phyloP scores from a whole-genome alignment of 2,888 invertebrate genomes.

The Scaptodrosophila latifasciaeformis region DNA sequence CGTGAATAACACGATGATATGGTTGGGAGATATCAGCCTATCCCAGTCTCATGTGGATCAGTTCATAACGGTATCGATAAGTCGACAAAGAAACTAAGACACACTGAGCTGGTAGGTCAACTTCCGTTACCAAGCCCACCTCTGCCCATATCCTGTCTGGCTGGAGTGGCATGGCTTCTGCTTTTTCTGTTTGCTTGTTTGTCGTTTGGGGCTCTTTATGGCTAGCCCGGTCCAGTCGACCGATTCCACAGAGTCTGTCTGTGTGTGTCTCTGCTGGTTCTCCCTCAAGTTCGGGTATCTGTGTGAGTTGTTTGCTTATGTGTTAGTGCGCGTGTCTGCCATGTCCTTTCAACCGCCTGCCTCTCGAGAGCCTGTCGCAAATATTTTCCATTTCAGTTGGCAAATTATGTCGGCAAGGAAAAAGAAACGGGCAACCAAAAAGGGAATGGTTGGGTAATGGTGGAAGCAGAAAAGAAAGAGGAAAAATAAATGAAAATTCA shows the following conservation, averaged over 20 bases:
- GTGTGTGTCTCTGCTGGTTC: background rate
- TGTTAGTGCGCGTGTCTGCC: constrained; percentile 67
- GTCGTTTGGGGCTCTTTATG: constrained; percentile 1
- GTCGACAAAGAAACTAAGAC: background rate
- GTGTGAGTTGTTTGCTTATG: constrained; percentile 32
- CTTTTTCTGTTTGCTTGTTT: constrained; percentile 15
- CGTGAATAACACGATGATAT: too few relatives aligned
- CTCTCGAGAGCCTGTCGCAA: constrained; percentile 57
- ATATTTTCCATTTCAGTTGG: constrained; percentile 69
- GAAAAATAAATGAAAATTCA: constrained; percentile 62
- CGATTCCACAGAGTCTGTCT: constrained; percentile 2
- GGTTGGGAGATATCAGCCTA: too few relatives aligned
- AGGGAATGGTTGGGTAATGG: constrained; percentile 6
- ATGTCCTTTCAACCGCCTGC: constrained; percentile 33
- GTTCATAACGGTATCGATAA: too few relatives aligned
- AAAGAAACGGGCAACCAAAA: constrained; percentile 2
- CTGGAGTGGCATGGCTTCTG: constrained; percentile 23
- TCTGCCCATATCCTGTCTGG: constrained; percentile 61
- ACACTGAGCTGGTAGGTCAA: background rate
- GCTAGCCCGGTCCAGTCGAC: background rate
- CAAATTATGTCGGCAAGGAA: constrained; percentile 62
- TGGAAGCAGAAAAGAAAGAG: constrained; percentile 12
- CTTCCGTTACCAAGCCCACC: constrained; percentile 6
- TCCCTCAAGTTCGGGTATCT: constrained; percentile 9
- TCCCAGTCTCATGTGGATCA: too few relatives aligned